A percentile compares a stretch with the other conserved stretches of the same genome.
Conservation (phyloP, 2,888 invertebrate genomes). For the Tetramorium bicarinatum region DNA sequence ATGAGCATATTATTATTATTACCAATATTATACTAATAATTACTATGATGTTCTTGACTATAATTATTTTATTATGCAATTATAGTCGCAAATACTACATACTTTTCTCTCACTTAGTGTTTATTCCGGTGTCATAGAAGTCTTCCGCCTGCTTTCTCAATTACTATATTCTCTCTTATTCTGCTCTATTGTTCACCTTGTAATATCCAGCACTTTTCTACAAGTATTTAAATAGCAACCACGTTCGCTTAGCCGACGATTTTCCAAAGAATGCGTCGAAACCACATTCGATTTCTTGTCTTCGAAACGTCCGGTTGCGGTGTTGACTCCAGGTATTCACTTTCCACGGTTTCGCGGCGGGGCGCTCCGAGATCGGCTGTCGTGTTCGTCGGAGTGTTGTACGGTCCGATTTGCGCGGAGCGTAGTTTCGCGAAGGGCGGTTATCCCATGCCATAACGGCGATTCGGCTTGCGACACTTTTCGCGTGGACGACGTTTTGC, state of each 20-base stretch:
- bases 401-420: background rate
- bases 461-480: conserved; percentile 3
- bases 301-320: conserved; percentile 15
- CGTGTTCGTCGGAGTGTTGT: conserved; percentile 26
- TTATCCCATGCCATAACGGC: background rate
- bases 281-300: conserved; percentile 10
- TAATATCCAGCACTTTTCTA: background rate
- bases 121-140: no score
- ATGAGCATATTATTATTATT: no score
- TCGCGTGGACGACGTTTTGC: conserved; percentile 16
- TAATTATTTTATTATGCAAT: no score
- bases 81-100: no score
- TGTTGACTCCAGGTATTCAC: background rate
- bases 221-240: background rate
- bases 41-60: no score
- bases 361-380: conserved; percentile 16
- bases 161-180: no score
- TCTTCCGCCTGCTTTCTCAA: no score
- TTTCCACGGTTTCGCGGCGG: conserved; percentile 28
- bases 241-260: background rate
- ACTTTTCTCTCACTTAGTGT: no score
- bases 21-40: no score
- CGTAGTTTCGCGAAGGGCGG: conserved; percentile 29
- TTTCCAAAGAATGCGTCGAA: conserved; percentile 13
- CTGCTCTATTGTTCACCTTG: no score